Evolutionary conservation across 2,888 invertebrate species (phyloP).

Genomic region (Tachina lurida): DNA sequence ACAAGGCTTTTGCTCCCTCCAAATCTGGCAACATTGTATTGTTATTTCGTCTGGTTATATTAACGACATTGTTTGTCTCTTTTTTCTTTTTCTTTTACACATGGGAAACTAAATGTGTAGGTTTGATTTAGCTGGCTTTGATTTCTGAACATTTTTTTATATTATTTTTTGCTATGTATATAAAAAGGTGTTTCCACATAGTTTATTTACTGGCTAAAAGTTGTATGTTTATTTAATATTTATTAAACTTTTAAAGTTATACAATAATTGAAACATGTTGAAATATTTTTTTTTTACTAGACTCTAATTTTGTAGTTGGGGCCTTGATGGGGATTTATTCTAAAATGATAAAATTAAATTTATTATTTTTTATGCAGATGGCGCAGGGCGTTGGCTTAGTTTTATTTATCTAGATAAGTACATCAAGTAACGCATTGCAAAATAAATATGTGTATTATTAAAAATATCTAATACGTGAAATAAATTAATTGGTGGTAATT

Average conservation of each 20-base stretch:
- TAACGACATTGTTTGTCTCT: conserved; percentile 29
- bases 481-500: no score
- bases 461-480: no score
- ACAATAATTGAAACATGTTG: no score
- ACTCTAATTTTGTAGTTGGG: background rate
- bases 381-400: no score
- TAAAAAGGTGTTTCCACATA: conserved; percentile 36
- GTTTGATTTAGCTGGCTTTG: conserved; percentile 53
- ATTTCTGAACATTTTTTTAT: conserved; percentile 44
- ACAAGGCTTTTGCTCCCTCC: no score
- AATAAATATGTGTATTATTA: no score
- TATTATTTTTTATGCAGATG: background rate
- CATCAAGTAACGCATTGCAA: no score
- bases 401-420: no score
- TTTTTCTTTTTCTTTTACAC: conserved; percentile 8
- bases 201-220: conserved; percentile 5
- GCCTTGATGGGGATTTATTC: background rate
- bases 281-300: no score
- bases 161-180: conserved; percentile 1
- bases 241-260: background rate
- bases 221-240: conserved; percentile 33
- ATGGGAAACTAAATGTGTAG: conserved; percentile 37
- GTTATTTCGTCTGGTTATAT: conserved; percentile 7
- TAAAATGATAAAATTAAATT: background rate
- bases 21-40: no score